Percentiles rank a stretch among this genome's conserved stretches.
phyloP scores from a whole-genome alignment of 2,797 vertebrate genomes.

The Apogon hyalosoma region DNA sequence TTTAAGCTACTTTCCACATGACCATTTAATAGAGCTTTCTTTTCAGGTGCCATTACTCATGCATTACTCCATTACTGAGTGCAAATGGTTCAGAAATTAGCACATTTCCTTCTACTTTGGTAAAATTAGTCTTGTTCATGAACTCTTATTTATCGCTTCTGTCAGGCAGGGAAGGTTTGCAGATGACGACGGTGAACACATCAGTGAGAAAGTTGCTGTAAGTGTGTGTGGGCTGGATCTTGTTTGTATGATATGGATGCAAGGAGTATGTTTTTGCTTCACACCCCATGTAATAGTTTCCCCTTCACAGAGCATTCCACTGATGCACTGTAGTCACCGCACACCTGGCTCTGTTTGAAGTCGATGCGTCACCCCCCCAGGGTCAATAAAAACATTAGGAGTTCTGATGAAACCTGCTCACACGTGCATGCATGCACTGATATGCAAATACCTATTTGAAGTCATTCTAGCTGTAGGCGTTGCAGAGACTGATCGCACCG shows the following conservation, averaged over 20 bases:
- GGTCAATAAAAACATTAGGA: slow-evolving; percentile 52
- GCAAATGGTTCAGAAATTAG: slow-evolving; percentile 15
- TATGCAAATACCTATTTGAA: slow-evolving; percentile 57
- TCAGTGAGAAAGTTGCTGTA: slow-evolving; percentile 22
- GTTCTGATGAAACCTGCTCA: slow-evolving; percentile 52
- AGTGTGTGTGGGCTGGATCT: slow-evolving; percentile 13
- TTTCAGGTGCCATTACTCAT: background rate
- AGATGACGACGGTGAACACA: slow-evolving; percentile 14
- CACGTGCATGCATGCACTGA: slow-evolving; percentile 19
- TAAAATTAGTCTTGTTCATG: slow-evolving; percentile 22
- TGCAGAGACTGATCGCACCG: slow-evolving; percentile 35
- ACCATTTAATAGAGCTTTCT: background rate
- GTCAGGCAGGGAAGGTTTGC: slow-evolving; percentile 23
- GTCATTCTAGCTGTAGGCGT: slow-evolving; percentile 45
- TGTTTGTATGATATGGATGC: slow-evolving; percentile 18
- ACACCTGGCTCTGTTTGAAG: slow-evolving; percentile 65
- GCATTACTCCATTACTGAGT: slow-evolving; percentile 6
- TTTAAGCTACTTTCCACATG: background rate
- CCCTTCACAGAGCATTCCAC: slow-evolving; percentile 26
- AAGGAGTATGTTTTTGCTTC: slow-evolving; percentile 18
- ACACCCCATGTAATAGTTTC: slow-evolving; percentile 17
- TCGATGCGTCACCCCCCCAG: slow-evolving; percentile 26
- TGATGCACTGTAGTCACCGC: slow-evolving; percentile 26
- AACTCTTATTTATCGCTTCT: slow-evolving; percentile 14
- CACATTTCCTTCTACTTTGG: slow-evolving; percentile 3